A percentile compares a stretch with the other conserved stretches of the same genome.
phyloP scores from a whole-genome alignment of 2,797 vertebrate genomes.

The Onychomys torridus region DNA sequence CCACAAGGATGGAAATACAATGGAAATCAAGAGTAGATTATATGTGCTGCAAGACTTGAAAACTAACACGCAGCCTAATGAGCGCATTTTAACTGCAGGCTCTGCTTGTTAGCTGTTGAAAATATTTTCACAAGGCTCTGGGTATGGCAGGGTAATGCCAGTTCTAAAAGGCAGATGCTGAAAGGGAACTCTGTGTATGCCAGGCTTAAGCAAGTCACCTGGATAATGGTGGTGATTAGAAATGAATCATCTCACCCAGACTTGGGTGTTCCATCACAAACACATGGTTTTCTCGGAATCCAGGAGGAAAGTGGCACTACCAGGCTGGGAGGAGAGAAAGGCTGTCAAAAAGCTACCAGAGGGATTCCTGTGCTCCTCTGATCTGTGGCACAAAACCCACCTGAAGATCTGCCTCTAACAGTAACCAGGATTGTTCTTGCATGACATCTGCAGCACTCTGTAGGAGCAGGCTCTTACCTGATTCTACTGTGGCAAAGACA shows the following conservation, averaged over 20 bases:
- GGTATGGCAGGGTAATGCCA: constrained; percentile 60
- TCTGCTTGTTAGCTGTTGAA: constrained; percentile 80
- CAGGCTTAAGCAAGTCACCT: constrained; percentile 64
- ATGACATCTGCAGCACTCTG: not conserved
- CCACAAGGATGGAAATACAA: constrained; percentile 40
- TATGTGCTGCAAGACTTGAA: constrained; percentile 68
- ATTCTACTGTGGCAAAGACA: not conserved
- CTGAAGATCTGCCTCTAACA: not conserved
- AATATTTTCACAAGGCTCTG: constrained; percentile 77
- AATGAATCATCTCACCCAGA: constrained; percentile 47
- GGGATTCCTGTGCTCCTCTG: not conserved
- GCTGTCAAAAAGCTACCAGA: not conserved
- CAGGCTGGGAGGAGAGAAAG: not conserved
- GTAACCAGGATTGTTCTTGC: not conserved
- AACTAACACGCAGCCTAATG: constrained; percentile 71
- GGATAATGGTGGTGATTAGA: constrained; percentile 65
- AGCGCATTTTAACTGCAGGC: constrained; percentile 76
- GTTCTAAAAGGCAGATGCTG: constrained; percentile 54
- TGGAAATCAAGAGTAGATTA: constrained; percentile 77
- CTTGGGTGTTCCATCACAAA: constrained; percentile 69
- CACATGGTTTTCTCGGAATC: constrained; percentile 22
- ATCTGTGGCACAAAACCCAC: not conserved
- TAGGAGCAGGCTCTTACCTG: not conserved
- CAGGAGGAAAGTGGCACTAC: not conserved
- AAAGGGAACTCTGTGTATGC: constrained; percentile 65